phyloP scores from a whole-genome alignment of 2,888 invertebrate species.

The Plusia festucae region DNA sequence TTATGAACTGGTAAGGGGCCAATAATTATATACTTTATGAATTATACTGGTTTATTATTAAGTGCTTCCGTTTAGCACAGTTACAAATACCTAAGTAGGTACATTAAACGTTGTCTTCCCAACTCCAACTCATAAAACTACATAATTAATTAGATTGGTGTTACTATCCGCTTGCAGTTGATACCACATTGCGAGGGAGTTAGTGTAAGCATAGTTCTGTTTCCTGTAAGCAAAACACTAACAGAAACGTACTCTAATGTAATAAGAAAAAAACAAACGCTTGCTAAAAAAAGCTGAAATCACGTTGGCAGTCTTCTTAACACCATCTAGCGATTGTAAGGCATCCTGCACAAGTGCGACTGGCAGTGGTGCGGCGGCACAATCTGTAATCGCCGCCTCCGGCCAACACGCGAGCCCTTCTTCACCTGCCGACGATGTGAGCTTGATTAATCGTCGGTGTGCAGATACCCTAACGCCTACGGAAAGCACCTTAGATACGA shows the following conservation, averaged over 20 bases:
- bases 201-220: too few relatives aligned
- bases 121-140: too few relatives aligned
- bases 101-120: neutral
- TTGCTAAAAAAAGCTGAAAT: slow-evolving; percentile 15
- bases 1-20: neutral
- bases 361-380: slow-evolving; percentile 55
- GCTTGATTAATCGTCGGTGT: slow-evolving; percentile 66
- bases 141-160: too few relatives aligned
- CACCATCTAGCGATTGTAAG: slow-evolving; percentile 47
- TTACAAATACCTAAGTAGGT: neutral
- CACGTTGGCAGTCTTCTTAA: slow-evolving; percentile 27
- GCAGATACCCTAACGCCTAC: slow-evolving; percentile 62
- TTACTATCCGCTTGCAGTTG: too few relatives aligned
- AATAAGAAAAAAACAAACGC: too few relatives aligned
- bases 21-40: slow-evolving; percentile 1
- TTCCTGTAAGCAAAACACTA: too few relatives aligned
- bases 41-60: slow-evolving; percentile 2
- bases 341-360: slow-evolving; percentile 45
- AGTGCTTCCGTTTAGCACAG: neutral
- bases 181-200: too few relatives aligned
- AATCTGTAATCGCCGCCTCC: slow-evolving; percentile 67
- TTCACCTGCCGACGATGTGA: slow-evolving; percentile 62
- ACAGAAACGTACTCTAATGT: too few relatives aligned
- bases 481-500: slow-evolving; percentile 44
- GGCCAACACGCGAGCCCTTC: slow-evolving; percentile 67